Base-by-base conservation (phyloP, 2,797 vertebrate species). In the Dendrocincla fuliginosa region DNA sequence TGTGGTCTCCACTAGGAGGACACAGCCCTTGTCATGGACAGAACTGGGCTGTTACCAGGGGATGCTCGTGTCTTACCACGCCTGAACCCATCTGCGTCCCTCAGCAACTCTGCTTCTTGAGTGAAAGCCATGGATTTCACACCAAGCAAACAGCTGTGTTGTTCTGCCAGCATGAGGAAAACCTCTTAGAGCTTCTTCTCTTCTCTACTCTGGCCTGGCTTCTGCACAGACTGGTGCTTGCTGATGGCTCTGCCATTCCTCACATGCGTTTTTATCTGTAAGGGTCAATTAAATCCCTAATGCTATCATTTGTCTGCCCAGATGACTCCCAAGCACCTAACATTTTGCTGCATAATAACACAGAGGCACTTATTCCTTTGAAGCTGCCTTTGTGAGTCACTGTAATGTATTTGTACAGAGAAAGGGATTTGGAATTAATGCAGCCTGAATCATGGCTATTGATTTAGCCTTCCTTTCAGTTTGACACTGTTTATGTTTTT, bases 271-370 rank as follows among this genome's bases (percentile, higher is more conserved):
- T 92, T 87, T 86, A 60, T 84, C 76, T 0, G 0, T 41, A 44
- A 94, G 63, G 74, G 74, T 69, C 69, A 92, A 59, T 92, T 95
- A 93, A 95, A 88, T 93, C 49, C 14, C 67, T 93, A 69, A 93
- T 87, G 39, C 74, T 49, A 60, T 84, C 56, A 71, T 95, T 79
- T 88, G 41, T 71, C 69, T 88, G 73, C 61, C 56, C 2, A 3
- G 22, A 22, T 84, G 90, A 83, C 57, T 87, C 60, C 64, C n/a
- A 10, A 85, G 71, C 61, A 56, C 65, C 73, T 78, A 37, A 37
- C 70, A 27, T 89, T 89, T 83, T 93, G 87, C 76, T 70, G 80
- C 0, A 5, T 77, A 91, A 79, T 88, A 87, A 70, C 1, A 0
- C 79, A 60, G 75, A 89, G 77, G 6, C 49, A 23, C 63, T 94